Evolutionary conservation across 2,113 vertebrate genomes (phyloP).

Genomic region (Carollia perspicillata): DNA sequence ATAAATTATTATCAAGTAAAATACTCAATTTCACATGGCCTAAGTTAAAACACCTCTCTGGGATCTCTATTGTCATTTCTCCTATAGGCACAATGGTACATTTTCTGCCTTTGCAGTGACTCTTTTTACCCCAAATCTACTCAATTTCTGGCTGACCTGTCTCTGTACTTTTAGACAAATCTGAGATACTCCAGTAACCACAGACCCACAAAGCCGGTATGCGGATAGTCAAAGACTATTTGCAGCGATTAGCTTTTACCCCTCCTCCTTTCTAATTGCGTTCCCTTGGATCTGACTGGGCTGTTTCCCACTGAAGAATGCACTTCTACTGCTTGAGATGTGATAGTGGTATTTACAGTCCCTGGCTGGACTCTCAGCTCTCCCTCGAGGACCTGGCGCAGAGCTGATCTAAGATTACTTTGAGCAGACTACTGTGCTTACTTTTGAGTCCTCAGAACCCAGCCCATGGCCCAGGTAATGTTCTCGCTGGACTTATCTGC

Average conservation of each 20-base stretch:
- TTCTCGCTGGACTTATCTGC: neutral
- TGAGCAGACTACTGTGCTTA: neutral
- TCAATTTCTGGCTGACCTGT: neutral
- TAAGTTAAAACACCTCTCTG: neutral
- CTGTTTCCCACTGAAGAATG: neutral
- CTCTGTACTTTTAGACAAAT: neutral
- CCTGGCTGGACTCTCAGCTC: neutral
- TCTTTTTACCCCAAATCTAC: neutral
- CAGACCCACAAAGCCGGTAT: neutral
- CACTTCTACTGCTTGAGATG: neutral
- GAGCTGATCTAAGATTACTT: neutral
- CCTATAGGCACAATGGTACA: neutral
- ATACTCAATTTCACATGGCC: neutral
- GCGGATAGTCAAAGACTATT: neutral
- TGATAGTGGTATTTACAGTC: neutral
- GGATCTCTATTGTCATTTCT: neutral
- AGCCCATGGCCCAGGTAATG: neutral
- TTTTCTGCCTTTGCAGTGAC: neutral
- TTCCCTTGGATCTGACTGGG: neutral
- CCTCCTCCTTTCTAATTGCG: neutral
- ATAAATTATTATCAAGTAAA: neutral
- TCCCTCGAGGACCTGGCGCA: neutral
- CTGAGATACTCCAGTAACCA: neutral
- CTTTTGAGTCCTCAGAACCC: neutral
- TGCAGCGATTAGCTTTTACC: neutral